Evolutionary conservation across 2,113 vertebrate genomes (phyloP), one percentile per base, ranked within the genome.

Genomic region (Vulpes ferrilata): DNA sequence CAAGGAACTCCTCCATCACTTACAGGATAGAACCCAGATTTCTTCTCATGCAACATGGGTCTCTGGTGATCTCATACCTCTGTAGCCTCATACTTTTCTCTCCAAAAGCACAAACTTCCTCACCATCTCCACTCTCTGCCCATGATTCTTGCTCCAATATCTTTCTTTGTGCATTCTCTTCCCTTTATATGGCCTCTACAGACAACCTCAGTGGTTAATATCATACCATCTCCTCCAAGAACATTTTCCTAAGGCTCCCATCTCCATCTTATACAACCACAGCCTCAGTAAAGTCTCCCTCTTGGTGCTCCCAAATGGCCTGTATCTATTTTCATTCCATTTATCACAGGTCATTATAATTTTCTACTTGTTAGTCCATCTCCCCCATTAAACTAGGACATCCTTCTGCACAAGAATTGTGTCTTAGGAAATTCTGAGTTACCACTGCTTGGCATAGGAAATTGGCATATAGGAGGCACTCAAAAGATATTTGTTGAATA

Each of bases 361-460:
- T 83, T 87, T 74, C 83, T 83, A 7, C n/a, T 64, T 81, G 27
- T n/a, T 32, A 51, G 20, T 38, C 30, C 20, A 3, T 57, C 82
- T 69, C 59, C 16, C 59, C 16, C 13, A 27, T 32, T 71, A 94
- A 16, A 38, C 43, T 8, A 80, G 85, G 57, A 76, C 73, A 25
- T 73, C 57, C 60, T 93, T 89, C 59, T 93, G 51, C 13, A 38
- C 38, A 57, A 96, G 65, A 71, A 84, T 5, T 69, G 7, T 74
- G n/a, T 67, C n/a, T 71, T 32, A 32, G n/a, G 23, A 48, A 94
- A 88, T 90, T 97, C 76, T 88, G 17, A 93, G 32, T 79, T 55
- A 53, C 48, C 32, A 71, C n/a, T 4, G 9, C 11, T 74, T 60
- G 32, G 32, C 22, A 92, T 1, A 73, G 79, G 79, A 59, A 96